Evolutionary conservation across 1,140 invertebrate genomes (phyloP), one percentile per base, ranked within the genome.

Genomic region (Plodia interpunctella): DNA sequence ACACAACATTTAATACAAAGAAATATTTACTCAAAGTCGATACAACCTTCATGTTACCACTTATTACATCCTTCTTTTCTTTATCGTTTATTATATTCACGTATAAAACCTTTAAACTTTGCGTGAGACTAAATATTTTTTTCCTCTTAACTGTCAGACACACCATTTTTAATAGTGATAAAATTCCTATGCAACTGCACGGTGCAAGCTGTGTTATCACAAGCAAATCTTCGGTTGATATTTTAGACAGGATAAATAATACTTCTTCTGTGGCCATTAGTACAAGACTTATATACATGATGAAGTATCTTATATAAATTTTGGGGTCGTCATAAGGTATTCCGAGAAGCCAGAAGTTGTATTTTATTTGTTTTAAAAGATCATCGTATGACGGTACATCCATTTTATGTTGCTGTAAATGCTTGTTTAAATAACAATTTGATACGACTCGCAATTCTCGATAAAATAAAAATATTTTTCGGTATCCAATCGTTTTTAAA

Each of bases 181-280:
- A 50, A 35, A 72, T 25, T 0, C 78, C 78, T 13, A 76, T 67
- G 28, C 70, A 74, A 5, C 59, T 62, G 49, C 82, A 85, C 0
- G 82, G 80, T 1, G 76, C 78, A 9, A 85, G 61, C 53, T 72
- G 63, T 1, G 78, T 78, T 15, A 85, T 55, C 21, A 78, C 71
- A 0, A 81, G 59, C 15, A 80, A 63, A 69, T 83, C 74, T 53
- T 80, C 74, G 0, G 70, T 52, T 0, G 74, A 75, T 53, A 82
- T 71, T 57, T 68, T 75, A 4, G 72, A 74, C 0, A 66, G 50
- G 35, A 81, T 72, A 60, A 75, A 85, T 5, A 61, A 58, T 5
- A 60, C 11, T 63, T 82, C 81, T 11, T 61, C 68, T 0, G 64
- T 28, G 1, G 68, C 11, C 21, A 78, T 79, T 10, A 73, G 35